Percentiles rank a stretch among this genome's conserved stretches.
phyloP scores from a whole-genome alignment of 1,140 invertebrate genomes.

The Nasonia vitripennis region DNA sequence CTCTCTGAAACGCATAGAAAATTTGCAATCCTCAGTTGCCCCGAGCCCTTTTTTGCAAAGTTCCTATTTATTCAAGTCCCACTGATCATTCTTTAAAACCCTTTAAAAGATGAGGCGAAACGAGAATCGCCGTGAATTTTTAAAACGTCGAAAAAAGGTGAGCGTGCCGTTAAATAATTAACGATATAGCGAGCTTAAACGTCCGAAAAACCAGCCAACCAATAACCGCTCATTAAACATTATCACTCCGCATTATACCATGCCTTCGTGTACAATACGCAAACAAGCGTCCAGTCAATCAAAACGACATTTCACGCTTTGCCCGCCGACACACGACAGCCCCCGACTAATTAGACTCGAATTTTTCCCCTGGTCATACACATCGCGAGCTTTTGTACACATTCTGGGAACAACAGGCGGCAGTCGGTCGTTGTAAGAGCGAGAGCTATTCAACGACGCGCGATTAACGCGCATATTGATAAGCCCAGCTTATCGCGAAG shows the following conservation, averaged over 20 bases:
- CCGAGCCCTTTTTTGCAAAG: too few relatives aligned
- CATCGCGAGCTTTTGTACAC: background rate
- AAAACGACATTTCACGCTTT: background rate
- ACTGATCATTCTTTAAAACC: too few relatives aligned
- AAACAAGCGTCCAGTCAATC: background rate
- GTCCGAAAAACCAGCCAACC: background rate
- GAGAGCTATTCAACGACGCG: background rate
- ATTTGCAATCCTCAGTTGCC: too few relatives aligned
- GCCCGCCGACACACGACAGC: background rate
- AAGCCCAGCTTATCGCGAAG: background rate
- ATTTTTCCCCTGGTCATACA: background rate
- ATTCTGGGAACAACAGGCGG: background rate
- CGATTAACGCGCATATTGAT: slow-evolving; percentile 26
- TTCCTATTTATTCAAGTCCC: too few relatives aligned
- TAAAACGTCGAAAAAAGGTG: too few relatives aligned
- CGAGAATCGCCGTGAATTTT: too few relatives aligned
- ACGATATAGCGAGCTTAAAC: too few relatives aligned
- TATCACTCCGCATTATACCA: background rate
- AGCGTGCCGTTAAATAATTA: too few relatives aligned
- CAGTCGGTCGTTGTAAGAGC: background rate
- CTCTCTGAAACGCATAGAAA: too few relatives aligned
- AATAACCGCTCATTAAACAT: background rate
- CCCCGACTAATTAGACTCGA: background rate
- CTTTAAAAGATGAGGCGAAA: too few relatives aligned
- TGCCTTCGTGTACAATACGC: background rate